Evolutionary conservation across 2,888 invertebrate species (phyloP).

Genomic region (Himalopsyche japonica): DNA sequence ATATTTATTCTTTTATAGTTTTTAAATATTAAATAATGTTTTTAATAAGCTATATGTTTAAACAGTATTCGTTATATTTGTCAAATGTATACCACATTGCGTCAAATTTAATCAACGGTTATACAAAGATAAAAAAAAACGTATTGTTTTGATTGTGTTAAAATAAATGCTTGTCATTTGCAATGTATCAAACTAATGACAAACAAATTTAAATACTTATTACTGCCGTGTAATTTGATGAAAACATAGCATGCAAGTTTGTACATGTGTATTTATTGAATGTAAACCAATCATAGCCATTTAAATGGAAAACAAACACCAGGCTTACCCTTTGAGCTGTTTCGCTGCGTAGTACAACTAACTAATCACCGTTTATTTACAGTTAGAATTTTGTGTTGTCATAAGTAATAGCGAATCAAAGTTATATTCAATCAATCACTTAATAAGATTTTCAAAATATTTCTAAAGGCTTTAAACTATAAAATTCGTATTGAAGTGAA

Average conservation of each 20-base stretch:
- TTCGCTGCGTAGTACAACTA: no score
- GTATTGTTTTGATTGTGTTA: not conserved
- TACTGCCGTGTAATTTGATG: not conserved
- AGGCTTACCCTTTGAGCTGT: not conserved
- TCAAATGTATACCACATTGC: no score
- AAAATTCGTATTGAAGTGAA: no score
- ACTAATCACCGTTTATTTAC: not conserved
- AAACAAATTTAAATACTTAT: not conserved
- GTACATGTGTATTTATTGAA: not conserved
- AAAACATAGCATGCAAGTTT: not conserved
- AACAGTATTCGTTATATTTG: no score
- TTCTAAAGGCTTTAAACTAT: no score
- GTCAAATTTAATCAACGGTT: no score
- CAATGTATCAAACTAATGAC: not conserved
- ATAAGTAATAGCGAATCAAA: no score
- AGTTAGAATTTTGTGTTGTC: not conserved
- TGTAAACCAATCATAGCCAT: not conserved
- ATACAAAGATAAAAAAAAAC: not conserved
- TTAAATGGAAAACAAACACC: not conserved
- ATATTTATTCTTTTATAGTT: no score
- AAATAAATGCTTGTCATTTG: not conserved
- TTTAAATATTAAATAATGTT: no score
- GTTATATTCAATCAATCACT: not conserved
- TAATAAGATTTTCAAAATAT: not conserved
- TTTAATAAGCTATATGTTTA: no score